Evolutionary conservation across 2,888 invertebrate species (phyloP).

Genomic region (Microctonus brassicae): DNA sequence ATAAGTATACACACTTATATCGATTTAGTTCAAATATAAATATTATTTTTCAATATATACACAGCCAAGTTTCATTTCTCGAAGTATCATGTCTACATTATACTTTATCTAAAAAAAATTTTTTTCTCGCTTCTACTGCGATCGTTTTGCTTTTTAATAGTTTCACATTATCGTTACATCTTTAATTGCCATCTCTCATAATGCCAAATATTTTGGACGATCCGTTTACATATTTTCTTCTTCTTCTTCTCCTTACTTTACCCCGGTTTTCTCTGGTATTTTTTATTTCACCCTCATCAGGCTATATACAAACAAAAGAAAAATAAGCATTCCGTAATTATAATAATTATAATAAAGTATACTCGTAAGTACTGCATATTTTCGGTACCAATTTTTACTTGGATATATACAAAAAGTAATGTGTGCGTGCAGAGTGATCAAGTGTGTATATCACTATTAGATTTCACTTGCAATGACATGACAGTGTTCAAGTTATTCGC

Average conservation of each 20-base stretch:
- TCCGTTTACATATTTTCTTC: not conserved
- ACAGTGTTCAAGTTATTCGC: not conserved
- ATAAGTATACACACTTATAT: constrained; percentile 1
- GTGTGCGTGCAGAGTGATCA: not conserved
- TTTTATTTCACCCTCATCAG: constrained; percentile 23
- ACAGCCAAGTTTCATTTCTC: constrained; percentile 42
- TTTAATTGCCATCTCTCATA: constrained; percentile 10
- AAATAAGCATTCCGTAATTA: constrained; percentile 9
- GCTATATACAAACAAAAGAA: constrained; percentile 38
- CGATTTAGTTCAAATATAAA: constrained; percentile 33
- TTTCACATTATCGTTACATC: constrained; percentile 20
- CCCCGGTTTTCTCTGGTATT: constrained; percentile 8
- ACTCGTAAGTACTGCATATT: constrained; percentile 15
- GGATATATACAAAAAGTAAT: constrained; percentile 43
- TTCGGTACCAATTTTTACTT: constrained; percentile 33
- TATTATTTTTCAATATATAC: constrained; percentile 41
- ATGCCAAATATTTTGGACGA: constrained; percentile 7
- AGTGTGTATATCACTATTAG: not conserved
- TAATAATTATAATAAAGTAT: constrained; percentile 26
- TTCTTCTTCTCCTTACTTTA: not conserved
- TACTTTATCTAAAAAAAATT: constrained; percentile 14
- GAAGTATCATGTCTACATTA: constrained; percentile 22
- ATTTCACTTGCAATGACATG: constrained; percentile 3
- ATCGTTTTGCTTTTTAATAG: constrained; percentile 13
- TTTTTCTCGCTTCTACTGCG: constrained; percentile 8